These are phyloP conservation scores for Rhagonycha lutea DNA, from an alignment of 2,888 invertebrate genomes.

Conservation along the genomic window DNA sequence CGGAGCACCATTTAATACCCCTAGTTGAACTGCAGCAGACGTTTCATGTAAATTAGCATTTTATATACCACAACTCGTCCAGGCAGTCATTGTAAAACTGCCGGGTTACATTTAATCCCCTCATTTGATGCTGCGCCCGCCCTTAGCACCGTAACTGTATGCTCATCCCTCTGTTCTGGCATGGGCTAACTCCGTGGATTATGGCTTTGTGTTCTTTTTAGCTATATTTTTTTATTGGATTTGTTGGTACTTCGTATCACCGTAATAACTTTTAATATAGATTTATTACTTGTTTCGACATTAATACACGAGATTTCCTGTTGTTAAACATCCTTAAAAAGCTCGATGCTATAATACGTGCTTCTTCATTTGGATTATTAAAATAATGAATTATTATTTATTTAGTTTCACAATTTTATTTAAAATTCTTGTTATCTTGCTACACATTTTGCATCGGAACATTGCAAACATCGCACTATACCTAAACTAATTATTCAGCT, in stretches of 20 bases:
- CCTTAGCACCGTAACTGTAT: slow-evolving; percentile 16
- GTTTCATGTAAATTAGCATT: slow-evolving; percentile 46
- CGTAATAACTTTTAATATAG: slow-evolving; percentile 50
- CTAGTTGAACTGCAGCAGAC: slow-evolving; percentile 39
- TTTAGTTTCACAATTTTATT: not conserved
- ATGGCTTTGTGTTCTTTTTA: slow-evolving; percentile 45
- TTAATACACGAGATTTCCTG: slow-evolving; percentile 46
- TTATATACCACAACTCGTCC: slow-evolving; percentile 44
- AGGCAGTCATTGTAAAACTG: slow-evolving; percentile 40
- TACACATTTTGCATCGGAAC: not conserved
- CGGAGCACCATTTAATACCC: slow-evolving; percentile 23
- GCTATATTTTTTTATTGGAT: slow-evolving; percentile 48
- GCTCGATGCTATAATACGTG: not conserved
- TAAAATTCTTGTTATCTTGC: not conserved
- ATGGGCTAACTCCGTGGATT: slow-evolving; percentile 37
- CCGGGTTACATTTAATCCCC: slow-evolving; percentile 45
- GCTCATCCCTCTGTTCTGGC: slow-evolving; percentile 13
- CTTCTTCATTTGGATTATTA: not conserved
- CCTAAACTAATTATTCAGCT: not conserved
- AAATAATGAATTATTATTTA: not conserved
- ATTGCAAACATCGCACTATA: not conserved
- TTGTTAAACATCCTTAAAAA: not conserved
- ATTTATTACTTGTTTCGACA: slow-evolving; percentile 53
- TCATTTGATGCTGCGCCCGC: slow-evolving; percentile 44
- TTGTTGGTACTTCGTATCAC: slow-evolving; percentile 47